Conservation (phyloP, 1,140 invertebrate species). For the Drosophila nebulosa region DNA sequence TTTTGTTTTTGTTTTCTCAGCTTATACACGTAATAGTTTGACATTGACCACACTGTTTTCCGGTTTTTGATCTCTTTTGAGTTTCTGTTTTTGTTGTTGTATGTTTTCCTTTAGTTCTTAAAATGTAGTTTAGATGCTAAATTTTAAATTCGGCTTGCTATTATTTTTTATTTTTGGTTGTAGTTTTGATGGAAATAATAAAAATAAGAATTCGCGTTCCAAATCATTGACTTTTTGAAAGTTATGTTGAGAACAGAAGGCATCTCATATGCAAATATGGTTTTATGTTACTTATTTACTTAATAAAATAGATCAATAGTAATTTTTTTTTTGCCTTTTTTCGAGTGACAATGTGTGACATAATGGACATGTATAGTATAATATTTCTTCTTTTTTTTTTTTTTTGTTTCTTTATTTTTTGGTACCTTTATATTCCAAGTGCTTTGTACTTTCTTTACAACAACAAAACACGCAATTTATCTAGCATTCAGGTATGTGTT, state of each 20-base stretch:
- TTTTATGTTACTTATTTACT: neutral
- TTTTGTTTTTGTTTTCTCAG: conserved; percentile 9
- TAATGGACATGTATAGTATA: neutral
- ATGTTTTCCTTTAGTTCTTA: conserved; percentile 25
- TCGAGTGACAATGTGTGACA: neutral
- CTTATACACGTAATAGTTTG: conserved; percentile 76
- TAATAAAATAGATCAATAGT: neutral
- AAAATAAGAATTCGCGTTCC: neutral
- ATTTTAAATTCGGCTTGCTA: conserved; percentile 67
- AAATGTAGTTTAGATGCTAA: conserved; percentile 15
- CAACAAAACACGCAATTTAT: neutral
- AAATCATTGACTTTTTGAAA: neutral
- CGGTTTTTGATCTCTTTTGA: too few relatives aligned
- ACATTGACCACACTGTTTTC: conserved; percentile 55
- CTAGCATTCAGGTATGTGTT: neutral
- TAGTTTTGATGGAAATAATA: neutral
- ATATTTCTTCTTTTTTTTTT: neutral
- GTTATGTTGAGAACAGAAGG: neutral
- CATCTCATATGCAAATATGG: neutral
- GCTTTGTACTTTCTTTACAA: conserved; percentile 37
- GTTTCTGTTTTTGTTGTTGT: conserved; percentile 4
- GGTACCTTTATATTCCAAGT: conserved; percentile 9
- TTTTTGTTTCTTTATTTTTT: conserved; percentile 1
- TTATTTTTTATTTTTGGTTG: conserved; percentile 2
- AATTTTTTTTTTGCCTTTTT: neutral